Base-by-base conservation (phyloP, 2,113 vertebrate species). In the Anhinga anhinga region DNA sequence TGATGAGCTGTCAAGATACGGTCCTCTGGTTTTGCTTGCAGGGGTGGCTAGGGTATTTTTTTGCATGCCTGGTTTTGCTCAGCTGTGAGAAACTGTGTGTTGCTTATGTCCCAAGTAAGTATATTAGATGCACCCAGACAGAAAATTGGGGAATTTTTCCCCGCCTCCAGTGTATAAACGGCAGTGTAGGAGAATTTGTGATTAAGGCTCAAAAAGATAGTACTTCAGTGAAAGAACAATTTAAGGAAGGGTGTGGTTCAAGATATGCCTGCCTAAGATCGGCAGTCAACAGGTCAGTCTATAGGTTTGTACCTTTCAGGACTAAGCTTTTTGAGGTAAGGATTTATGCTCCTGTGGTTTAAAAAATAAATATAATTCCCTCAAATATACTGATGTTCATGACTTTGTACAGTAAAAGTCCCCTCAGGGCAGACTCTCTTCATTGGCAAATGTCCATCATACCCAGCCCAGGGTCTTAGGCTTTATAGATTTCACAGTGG, bases 1-100 rank as follows among this genome's bases (percentile, higher is more conserved):
- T 95, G 95, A 92, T 86, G 74, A 93, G 82, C 94, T 94, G 52
- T 82, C 65, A 84, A 76, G 74, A 63, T 70, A 36, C 23, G 16
- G 58, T 58, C 34, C 59, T 95, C 88, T 29, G 11, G 44, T 94
- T 93, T 92, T 95, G 66, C 84, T 86, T 72, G 40, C 30, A 81
- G 42, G 76, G 27, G 47, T 34, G 45, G 7, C 30, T 40, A 27
- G 80, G 30, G 22, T 25, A 1, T 67, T 55, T 21, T 18, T 47
- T 63, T 58, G 42, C 11, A 7, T 53, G n/a, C 15, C 13, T 44
- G 6, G 1, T 82, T 93, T 91, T 81, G 49, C 27, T 67, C 15
- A 53, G 42, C n/a, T 77, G 36, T 62, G 45, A 44, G 42, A 50
- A 67, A 47, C 8, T 44, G 7, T 65, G 16, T 4, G 3, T 63